phyloP scores from a whole-genome alignment of 2,113 vertebrate species.

The Himantopus leucocephalus region DNA sequence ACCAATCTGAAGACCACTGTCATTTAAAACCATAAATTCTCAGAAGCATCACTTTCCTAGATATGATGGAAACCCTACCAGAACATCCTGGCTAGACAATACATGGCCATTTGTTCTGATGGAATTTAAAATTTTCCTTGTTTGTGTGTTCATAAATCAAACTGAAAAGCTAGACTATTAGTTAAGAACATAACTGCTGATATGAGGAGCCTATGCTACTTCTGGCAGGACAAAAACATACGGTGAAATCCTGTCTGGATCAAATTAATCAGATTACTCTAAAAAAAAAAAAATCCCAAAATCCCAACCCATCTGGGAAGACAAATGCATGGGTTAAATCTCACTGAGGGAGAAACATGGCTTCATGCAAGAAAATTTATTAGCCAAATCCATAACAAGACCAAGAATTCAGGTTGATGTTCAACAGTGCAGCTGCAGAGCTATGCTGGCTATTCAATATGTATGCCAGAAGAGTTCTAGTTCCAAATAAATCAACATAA shows the following conservation, averaged over 20 bases:
- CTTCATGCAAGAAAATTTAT: neutral
- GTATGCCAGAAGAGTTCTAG: neutral
- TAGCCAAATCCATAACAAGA: neutral
- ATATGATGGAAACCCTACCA: neutral
- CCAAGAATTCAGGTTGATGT: neutral
- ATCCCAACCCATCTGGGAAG: neutral
- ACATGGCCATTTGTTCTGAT: neutral
- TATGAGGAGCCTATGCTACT: neutral
- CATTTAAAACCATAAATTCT: neutral
- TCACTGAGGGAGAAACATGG: neutral
- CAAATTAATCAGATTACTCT: neutral
- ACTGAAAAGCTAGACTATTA: neutral
- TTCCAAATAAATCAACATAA: neutral
- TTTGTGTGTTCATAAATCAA: neutral
- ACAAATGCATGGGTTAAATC: neutral
- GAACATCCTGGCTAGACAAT: neutral
- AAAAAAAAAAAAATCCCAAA: neutral
- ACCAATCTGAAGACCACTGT: neutral
- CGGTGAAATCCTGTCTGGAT: neutral
- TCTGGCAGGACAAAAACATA: neutral
- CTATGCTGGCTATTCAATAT: neutral
- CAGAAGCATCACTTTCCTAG: neutral
- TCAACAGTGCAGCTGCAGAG: neutral
- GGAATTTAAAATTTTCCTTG: neutral
- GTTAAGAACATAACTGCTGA: neutral